phyloP scores from a whole-genome alignment of 2,888 invertebrate species.

The Hemistola chrysoprasaria region DNA sequence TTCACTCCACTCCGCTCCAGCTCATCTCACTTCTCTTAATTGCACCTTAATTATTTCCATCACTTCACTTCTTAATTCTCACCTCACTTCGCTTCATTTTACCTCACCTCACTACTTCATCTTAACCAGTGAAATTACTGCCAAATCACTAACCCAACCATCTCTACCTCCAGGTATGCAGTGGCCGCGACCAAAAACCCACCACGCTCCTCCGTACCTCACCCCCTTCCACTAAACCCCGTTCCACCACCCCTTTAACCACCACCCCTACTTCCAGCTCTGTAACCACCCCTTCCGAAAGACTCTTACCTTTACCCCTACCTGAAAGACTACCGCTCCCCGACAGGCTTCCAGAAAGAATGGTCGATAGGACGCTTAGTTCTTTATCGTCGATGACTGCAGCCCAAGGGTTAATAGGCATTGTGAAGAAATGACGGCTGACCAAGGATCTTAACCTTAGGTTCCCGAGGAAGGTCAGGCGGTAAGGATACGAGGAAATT shows the following conservation, averaged over 20 bases:
- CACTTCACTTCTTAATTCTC: too few relatives aligned
- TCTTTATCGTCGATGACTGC: constrained; percentile 61
- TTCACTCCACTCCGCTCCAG: too few relatives aligned
- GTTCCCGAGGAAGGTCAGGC: constrained; percentile 59
- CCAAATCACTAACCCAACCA: neutral
- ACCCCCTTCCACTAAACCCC: constrained; percentile 60
- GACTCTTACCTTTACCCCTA: constrained; percentile 49
- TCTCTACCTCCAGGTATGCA: constrained; percentile 61
- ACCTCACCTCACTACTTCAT: too few relatives aligned
- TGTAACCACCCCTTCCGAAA: constrained; percentile 36
- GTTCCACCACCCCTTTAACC: constrained; percentile 58
- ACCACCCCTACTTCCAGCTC: constrained; percentile 32
- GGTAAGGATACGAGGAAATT: too few relatives aligned
- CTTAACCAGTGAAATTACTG: too few relatives aligned
- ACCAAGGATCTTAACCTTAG: constrained; percentile 52
- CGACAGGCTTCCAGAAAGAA: constrained; percentile 9
- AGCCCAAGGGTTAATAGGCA: constrained; percentile 67
- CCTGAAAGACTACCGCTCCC: constrained; percentile 23
- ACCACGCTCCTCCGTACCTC: constrained; percentile 61
- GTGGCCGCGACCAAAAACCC: constrained; percentile 74
- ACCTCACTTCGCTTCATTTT: too few relatives aligned
- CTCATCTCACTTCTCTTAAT: too few relatives aligned
- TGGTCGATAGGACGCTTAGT: constrained; percentile 32
- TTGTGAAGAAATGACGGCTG: constrained; percentile 79
- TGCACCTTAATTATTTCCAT: too few relatives aligned